These are phyloP conservation scores for Aproaerema taeniolella DNA, from an alignment of 2,888 invertebrate species.

Conservation along the genomic window DNA sequence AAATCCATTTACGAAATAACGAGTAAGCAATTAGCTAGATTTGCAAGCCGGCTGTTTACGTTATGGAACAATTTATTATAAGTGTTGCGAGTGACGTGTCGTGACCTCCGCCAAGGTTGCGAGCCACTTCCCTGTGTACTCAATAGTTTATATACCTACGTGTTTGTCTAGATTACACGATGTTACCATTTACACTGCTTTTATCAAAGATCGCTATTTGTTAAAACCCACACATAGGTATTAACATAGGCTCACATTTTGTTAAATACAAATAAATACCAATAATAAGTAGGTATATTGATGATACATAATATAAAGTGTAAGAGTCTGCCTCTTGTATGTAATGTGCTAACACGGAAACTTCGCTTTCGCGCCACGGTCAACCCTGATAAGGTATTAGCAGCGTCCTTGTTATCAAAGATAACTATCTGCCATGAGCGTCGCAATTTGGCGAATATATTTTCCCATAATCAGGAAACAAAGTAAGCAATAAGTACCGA, in stretches of 20 bases:
- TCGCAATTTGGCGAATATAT: slow-evolving; percentile 13
- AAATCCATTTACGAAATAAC: slow-evolving; percentile 27
- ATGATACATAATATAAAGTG: too few species aligned
- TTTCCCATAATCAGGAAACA: slow-evolving; percentile 21
- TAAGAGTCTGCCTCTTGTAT: too few species aligned
- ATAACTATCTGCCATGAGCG: slow-evolving; percentile 6
- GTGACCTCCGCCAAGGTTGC: slow-evolving; percentile 72
- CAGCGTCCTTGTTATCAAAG: slow-evolving; percentile 7
- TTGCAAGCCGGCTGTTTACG: slow-evolving; percentile 40
- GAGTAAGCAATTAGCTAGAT: slow-evolving; percentile 33
- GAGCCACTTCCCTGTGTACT: slow-evolving; percentile 69
- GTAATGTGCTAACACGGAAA: too few species aligned
- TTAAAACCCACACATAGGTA: too few species aligned
- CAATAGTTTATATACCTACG: slow-evolving; percentile 27
- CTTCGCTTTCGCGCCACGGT: too few species aligned
- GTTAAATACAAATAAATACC: too few species aligned
- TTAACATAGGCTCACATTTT: too few species aligned
- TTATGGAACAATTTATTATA: slow-evolving; percentile 63
- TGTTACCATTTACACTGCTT: slow-evolving; percentile 29
- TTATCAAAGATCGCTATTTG: slow-evolving; percentile 30
- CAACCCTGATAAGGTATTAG: slow-evolving; percentile 13
- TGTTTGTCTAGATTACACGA: slow-evolving; percentile 11
- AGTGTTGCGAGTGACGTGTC: slow-evolving; percentile 64
- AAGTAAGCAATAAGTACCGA: slow-evolving; percentile 11
- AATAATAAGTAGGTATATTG: too few species aligned